A percentile compares a stretch with the other conserved stretches of the same genome.
Evolutionary conservation across 2,888 invertebrate genomes (phyloP).

Genomic region (Terebella lapidaria): DNA sequence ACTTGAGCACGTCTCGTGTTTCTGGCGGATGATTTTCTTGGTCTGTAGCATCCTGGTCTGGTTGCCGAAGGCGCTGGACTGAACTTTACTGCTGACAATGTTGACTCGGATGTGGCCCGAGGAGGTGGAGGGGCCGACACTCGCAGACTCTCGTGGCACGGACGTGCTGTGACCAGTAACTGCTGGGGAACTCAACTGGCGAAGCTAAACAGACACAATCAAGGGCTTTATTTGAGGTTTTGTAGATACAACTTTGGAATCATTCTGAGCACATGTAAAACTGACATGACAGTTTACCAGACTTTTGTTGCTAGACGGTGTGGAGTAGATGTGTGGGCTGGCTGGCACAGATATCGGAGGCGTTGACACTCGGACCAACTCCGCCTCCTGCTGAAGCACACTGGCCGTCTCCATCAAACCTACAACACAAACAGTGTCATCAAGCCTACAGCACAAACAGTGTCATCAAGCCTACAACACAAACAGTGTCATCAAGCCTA

Average conservation of each 20-base stretch:
- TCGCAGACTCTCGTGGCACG: no score
- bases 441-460: no score
- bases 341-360: slow-evolving; percentile 19
- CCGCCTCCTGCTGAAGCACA: slow-evolving; percentile 71
- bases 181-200: no score
- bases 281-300: neutral
- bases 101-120: slow-evolving; percentile 15
- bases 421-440: no score
- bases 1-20: slow-evolving; percentile 8
- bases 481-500: no score
- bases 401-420: slow-evolving; percentile 64
- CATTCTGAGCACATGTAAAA: no score
- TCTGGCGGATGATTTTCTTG: slow-evolving; percentile 17
- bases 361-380: slow-evolving; percentile 35
- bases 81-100: slow-evolving; percentile 14
- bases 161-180: no score
- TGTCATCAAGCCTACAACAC: no score
- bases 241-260: no score
- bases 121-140: slow-evolving; percentile 29
- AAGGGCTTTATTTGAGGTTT: no score
- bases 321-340: slow-evolving; percentile 31
- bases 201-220: no score
- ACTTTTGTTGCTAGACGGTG: slow-evolving; percentile 11
- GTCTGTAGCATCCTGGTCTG: slow-evolving; percentile 3
- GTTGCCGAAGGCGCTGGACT: slow-evolving; percentile 4